Evolutionary conservation across 2,113 vertebrate genomes (phyloP).

Genomic region (Ciconia stormi): DNA sequence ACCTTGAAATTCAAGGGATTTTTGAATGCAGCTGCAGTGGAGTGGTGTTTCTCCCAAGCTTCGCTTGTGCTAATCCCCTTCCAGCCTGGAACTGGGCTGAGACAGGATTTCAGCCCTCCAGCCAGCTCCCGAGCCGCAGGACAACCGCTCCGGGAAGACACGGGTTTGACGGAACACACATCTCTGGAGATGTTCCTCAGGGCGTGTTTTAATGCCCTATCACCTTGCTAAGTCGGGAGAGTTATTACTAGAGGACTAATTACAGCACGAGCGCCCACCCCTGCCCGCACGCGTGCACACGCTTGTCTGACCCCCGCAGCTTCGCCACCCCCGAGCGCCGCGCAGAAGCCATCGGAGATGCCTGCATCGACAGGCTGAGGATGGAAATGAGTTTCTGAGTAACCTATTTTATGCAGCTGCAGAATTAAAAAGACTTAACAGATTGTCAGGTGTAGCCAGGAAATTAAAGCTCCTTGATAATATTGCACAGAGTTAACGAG

Average conservation of each 20-base stretch:
- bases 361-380: not conserved
- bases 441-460: not conserved
- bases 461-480: not conserved
- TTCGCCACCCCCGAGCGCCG: rapidly evolving
- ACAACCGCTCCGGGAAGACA: not conserved
- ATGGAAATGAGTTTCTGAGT: not conserved
- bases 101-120: not conserved
- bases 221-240: not conserved
- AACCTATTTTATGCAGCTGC: not conserved
- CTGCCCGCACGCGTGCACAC: rapidly evolving
- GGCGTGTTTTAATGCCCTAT: not conserved
- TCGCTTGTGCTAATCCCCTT: not conserved
- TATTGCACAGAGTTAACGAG: not conserved
- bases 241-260: not conserved
- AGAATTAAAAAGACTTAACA: not conserved
- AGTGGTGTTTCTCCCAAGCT: not conserved
- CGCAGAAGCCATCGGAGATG: not conserved
- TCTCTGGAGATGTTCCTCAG: not conserved
- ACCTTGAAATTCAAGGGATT: not conserved
- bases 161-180: rapidly evolving
- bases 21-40: not conserved
- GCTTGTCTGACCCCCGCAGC: rapidly evolving
- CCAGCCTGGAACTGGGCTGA: not conserved
- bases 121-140: not conserved
- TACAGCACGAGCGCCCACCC: not conserved